Conservation (phyloP, 2,113 vertebrate genomes). For the Apteryx owenii region DNA sequence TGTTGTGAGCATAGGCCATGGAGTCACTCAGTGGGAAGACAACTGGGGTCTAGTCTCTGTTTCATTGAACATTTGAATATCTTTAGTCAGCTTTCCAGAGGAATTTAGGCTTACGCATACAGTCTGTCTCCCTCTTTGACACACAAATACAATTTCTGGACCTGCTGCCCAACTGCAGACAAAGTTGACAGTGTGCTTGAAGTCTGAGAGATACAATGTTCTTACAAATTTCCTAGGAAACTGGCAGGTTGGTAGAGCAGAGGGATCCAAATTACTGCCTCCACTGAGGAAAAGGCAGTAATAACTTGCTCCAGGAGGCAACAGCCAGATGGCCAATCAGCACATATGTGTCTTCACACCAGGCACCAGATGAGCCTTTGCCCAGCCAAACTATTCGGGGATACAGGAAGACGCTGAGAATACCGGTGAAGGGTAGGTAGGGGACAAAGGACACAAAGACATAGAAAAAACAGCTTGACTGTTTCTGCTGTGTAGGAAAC, state of each 20-base stretch:
- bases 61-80: background rate
- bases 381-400: conserved; percentile 42
- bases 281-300: conserved; percentile 31
- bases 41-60: background rate
- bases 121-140: background rate
- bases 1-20: background rate
- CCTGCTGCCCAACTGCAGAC: conserved; percentile 7
- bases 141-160: background rate
- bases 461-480: background rate
- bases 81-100: conserved; percentile 3
- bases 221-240: conserved; percentile 1
- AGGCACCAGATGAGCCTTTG: conserved; percentile 43
- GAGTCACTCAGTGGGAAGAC: background rate
- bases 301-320: conserved; percentile 57
- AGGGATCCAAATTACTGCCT: conserved; percentile 44
- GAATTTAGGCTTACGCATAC: background rate
- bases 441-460: background rate
- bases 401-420: conserved; percentile 15
- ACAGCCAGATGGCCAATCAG: conserved; percentile 62
- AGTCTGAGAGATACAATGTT: background rate
- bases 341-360: conserved; percentile 30
- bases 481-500: background rate
- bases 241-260: conserved; percentile 34
- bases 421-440: conserved; percentile 42
- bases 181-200: background rate